phyloP scores from a whole-genome alignment of 2,888 invertebrate species.

The Drosophila sordidapex region DNA sequence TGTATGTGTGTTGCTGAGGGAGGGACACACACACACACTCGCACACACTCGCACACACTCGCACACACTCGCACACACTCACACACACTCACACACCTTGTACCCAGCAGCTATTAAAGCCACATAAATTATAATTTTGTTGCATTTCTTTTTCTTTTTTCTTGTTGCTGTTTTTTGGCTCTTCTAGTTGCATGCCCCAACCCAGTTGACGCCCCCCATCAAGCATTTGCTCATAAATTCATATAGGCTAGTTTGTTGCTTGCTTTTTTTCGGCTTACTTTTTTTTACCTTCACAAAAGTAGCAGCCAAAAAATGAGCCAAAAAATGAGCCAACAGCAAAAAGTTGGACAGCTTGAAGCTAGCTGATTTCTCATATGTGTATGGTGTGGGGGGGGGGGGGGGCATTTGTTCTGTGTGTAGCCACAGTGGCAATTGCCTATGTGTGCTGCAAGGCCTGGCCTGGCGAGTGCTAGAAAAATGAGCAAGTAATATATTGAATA shows the following conservation, averaged over 20 bases:
- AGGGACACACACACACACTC: conserved; percentile 12
- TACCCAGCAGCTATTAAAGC: conserved; percentile 75
- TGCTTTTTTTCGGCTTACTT: conserved; percentile 30
- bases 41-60: no score
- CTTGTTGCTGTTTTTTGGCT: neutral
- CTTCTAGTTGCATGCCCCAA: conserved; percentile 9
- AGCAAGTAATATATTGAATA: neutral
- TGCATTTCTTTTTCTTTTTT: conserved; percentile 56
- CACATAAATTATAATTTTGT: conserved; percentile 82
- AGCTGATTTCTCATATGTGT: conserved; percentile 25
- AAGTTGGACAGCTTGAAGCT: conserved; percentile 57
- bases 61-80: no score
- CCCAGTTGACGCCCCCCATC: conserved; percentile 41
- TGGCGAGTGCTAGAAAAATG: neutral
- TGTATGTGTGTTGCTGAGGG: conserved; percentile 4
- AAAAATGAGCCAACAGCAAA: conserved; percentile 49
- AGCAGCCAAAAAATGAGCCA: conserved; percentile 20
- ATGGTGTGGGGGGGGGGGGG: neutral
- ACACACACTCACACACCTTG: conserved; percentile 38
- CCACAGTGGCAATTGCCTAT: conserved; percentile 37
- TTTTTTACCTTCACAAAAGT: conserved; percentile 47
- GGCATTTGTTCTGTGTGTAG: neutral
- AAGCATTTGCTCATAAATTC: conserved; percentile 66
- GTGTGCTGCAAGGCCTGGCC: neutral
- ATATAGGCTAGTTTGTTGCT: conserved; percentile 71